phyloP scores from a whole-genome alignment of 2,797 vertebrate species.

The Nyctibius grandis region DNA sequence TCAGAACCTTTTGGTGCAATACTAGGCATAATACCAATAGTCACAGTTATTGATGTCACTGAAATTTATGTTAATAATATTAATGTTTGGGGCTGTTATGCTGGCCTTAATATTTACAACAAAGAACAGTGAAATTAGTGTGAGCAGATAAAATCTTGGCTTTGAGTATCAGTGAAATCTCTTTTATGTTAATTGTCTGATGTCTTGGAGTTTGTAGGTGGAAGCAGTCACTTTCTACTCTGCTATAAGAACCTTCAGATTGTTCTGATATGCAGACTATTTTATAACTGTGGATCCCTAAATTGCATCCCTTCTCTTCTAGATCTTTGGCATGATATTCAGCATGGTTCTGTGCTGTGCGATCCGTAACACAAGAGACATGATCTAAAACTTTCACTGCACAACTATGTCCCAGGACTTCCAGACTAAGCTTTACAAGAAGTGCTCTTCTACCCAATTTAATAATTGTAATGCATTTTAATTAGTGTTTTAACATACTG shows the following conservation, averaged over 20 bases:
- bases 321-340: constrained; percentile 98
- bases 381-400: constrained; percentile 81
- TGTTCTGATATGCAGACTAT: not conserved
- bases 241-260: not conserved
- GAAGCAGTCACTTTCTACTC: not conserved
- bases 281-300: not conserved
- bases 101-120: not conserved
- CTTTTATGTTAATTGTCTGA: not conserved
- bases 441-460: constrained; percentile 56
- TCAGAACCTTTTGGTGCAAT: not conserved
- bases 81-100: not conserved
- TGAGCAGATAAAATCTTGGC: not conserved
- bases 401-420: constrained; percentile 7
- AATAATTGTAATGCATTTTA: constrained; percentile 71
- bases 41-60: not conserved
- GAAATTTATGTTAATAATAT: not conserved
- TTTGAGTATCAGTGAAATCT: not conserved
- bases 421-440: constrained; percentile 61
- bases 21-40: not conserved
- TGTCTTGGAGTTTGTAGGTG: not conserved
- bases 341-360: constrained; percentile 97
- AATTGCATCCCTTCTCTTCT: constrained; percentile 64
- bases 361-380: constrained; percentile 91
- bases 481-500: constrained; percentile 67
- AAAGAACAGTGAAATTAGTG: not conserved